These are phyloP conservation scores for Peromyscus eremicus DNA, from an alignment of 2,797 vertebrate species.

Conservation along the genomic window DNA sequence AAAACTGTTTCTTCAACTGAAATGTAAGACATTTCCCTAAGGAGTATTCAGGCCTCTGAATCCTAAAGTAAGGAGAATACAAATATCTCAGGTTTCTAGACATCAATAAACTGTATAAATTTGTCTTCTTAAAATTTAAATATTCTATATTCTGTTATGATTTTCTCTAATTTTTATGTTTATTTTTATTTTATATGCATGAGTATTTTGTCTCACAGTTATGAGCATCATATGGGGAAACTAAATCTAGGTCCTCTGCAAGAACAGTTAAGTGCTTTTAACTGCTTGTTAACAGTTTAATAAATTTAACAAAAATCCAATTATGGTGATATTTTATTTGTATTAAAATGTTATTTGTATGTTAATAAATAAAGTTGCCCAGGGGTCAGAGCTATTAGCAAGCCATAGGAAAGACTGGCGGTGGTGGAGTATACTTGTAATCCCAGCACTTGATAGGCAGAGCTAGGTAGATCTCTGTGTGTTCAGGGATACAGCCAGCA, in stretches of 20 bases:
- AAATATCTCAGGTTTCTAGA: slow-evolving; percentile 3
- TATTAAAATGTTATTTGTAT: too few species aligned
- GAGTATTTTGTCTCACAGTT: neutral
- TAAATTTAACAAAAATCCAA: neutral
- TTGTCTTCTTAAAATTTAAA: slow-evolving; percentile 45
- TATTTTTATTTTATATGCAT: neutral
- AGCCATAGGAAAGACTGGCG: too few species aligned
- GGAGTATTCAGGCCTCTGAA: slow-evolving; percentile 49
- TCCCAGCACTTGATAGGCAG: too few species aligned
- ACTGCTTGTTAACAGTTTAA: neutral
- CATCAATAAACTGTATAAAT: neutral
- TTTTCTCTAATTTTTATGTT: neutral
- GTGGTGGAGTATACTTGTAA: too few species aligned
- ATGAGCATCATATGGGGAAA: neutral
- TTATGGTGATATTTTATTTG: too few species aligned
- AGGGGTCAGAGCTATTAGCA: too few species aligned
- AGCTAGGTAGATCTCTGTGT: too few species aligned
- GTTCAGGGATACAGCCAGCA: too few species aligned
- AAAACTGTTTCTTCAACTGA: slow-evolving; percentile 36
- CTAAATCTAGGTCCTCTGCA: neutral
- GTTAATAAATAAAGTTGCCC: too few species aligned
- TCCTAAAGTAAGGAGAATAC: slow-evolving; percentile 28
- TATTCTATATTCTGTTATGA: slow-evolving; percentile 36
- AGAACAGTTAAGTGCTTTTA: neutral
- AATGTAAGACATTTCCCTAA: slow-evolving; percentile 47